Base-by-base conservation (phyloP, 2,888 invertebrate genomes). In the Conistra vaccinii region DNA sequence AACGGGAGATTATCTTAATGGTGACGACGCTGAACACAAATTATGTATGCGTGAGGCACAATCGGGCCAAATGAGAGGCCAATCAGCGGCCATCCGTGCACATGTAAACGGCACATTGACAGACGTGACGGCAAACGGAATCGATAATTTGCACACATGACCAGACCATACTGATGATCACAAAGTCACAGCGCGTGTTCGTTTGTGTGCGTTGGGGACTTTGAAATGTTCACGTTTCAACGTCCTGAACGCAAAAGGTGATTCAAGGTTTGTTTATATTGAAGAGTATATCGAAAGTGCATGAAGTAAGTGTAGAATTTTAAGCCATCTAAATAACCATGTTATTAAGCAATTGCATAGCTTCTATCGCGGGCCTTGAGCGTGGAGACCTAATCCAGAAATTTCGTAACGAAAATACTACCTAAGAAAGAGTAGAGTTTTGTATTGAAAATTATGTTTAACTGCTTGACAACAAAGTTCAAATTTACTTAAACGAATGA, bases 11-110 rank as follows among this genome's bases (percentile, higher is more conserved):
- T 95, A 96, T 95, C 95, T 94, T 94, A 94, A 95, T 95, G 93
- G 92, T 89, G 91, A 89, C 90, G 91, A 90, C 88, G 91, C 87
- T 86, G 92, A 89, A 91, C 91, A 90, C 92, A 91, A 93, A 95
- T 96, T 95, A 96, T 93, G 95, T 94, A 95, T 95, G 94, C 95
- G 93, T 88, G 91, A 87, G 90, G 92, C 93, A 95, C 95, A 95
- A 95, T 94, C 94, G 94, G 87, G 86, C 92, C 93, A 95, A 96
- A 96, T 95, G 96, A 95, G 95, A 92, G 94, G 93, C 93, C 95
- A 95, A 96, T 96, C 96, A 94, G 93, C 90, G 90, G 86, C 88
- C 92, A 90, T 83, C 90, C 90, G 88, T 88, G 91, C 88, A 86
- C 88, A 84, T 89, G 91, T 90, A 90, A 93, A 90, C 92, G 92